Percentiles rank a stretch among this genome's conserved stretches.
Conservation (phyloP, 1,140 invertebrate species). For the Calosoma granatense region DNA sequence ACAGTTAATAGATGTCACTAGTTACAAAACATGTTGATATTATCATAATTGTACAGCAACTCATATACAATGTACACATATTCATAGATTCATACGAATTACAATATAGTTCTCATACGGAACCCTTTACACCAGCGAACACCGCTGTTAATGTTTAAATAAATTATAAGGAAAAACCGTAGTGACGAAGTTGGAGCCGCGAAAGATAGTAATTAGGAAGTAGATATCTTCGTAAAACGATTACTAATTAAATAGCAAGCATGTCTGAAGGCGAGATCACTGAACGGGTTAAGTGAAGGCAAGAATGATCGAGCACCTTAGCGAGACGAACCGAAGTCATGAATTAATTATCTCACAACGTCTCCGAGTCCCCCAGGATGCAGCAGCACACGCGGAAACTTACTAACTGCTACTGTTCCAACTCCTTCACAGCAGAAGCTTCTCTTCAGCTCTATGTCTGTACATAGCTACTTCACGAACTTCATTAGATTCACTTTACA, state of each 20-base stretch:
- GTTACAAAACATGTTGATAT: too few relatives aligned
- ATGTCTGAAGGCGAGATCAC: not conserved
- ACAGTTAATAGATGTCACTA: too few relatives aligned
- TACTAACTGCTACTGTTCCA: too few relatives aligned
- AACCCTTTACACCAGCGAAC: too few relatives aligned
- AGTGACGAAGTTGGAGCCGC: not conserved
- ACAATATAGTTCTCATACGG: too few relatives aligned
- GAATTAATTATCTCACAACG: constrained; percentile 26
- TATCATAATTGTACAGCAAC: too few relatives aligned
- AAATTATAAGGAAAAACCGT: not conserved
- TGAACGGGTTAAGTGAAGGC: not conserved
- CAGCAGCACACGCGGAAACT: constrained; percentile 13
- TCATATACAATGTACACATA: too few relatives aligned
- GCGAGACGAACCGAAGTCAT: constrained; percentile 21
- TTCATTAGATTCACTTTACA: too few relatives aligned
- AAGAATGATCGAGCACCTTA: constrained; percentile 22
- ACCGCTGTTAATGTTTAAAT: too few relatives aligned
- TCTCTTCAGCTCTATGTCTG: too few relatives aligned
- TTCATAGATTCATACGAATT: too few relatives aligned
- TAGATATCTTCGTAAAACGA: not conserved
- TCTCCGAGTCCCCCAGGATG: constrained; percentile 19
- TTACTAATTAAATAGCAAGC: not conserved
- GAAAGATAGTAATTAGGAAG: not conserved
- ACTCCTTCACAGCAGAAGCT: not conserved
- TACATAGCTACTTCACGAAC: too few relatives aligned